These are phyloP conservation scores for Kobus ellipsiprymnus DNA, from an alignment of 2,113 vertebrate genomes.

Conservation along the genomic window DNA sequence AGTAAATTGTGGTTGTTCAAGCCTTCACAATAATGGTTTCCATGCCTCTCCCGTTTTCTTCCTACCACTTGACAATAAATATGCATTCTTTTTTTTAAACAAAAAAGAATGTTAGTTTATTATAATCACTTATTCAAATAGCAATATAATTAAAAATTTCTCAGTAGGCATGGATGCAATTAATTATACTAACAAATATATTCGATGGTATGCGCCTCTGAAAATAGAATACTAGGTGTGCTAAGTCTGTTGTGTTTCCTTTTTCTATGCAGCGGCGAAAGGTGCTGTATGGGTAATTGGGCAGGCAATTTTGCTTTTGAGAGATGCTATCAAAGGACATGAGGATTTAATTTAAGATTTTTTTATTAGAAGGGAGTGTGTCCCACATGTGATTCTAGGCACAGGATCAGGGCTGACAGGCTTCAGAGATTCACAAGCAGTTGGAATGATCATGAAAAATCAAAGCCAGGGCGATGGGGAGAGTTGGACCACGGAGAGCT, in stretches of 20 bases:
- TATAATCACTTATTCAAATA: conserved; percentile 57
- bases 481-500: accelerated
- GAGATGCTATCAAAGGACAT: conserved; percentile 24
- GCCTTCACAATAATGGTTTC: conserved; percentile 42
- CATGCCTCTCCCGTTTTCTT: conserved; percentile 33
- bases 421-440: neutral
- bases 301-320: conserved; percentile 60
- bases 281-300: conserved; percentile 32
- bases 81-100: neutral
- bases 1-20: conserved; percentile 55
- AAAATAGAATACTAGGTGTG: conserved; percentile 32
- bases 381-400: neutral
- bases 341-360: conserved; percentile 29
- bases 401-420: accelerated
- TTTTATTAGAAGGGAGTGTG: neutral
- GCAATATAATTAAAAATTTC: conserved; percentile 55
- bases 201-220: neutral
- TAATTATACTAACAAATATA: conserved; percentile 55
- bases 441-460: neutral
- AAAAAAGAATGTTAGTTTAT: conserved; percentile 41
- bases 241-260: conserved; percentile 29
- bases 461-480: neutral
- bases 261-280: neutral
- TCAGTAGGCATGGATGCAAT: conserved; percentile 53
- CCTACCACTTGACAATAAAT: conserved; percentile 60